A percentile compares a stretch with the other conserved stretches of the same genome.
These are phyloP conservation scores for Zophobas morio DNA, from an alignment of 1,140 invertebrate genomes.

Conservation along the genomic window DNA sequence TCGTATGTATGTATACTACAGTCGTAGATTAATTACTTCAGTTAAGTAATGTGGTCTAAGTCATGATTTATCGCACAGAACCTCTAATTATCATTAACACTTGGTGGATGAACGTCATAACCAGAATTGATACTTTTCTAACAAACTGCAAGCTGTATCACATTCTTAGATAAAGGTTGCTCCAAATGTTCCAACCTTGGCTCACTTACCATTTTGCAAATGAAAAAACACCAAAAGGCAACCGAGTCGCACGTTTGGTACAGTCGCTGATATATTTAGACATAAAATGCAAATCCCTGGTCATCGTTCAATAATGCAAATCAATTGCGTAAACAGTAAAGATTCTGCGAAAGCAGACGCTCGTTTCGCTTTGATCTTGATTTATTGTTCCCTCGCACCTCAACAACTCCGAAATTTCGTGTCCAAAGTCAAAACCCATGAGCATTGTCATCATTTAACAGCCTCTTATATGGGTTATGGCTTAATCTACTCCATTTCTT, in stretches of 20 bases:
- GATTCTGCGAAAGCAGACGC: slow-evolving; percentile 10
- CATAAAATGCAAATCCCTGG: slow-evolving; percentile 49
- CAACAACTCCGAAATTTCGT: neutral
- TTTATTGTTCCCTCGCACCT: neutral
- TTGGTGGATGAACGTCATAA: neutral
- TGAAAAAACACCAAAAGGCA: slow-evolving; percentile 16
- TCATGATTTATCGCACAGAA: slow-evolving; percentile 20
- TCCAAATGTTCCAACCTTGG: slow-evolving; percentile 19
- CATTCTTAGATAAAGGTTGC: neutral
- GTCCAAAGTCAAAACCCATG: too few relatives aligned
- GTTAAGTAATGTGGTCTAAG: slow-evolving; percentile 3
- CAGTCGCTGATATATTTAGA: slow-evolving; percentile 59
- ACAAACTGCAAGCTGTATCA: neutral
- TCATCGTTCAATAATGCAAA: slow-evolving; percentile 60
- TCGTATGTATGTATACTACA: neutral
- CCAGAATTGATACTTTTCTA: slow-evolving; percentile 1
- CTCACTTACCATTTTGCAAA: slow-evolving; percentile 24
- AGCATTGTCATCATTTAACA: neutral
- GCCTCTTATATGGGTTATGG: slow-evolving; percentile 1
- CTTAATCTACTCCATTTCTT: neutral
- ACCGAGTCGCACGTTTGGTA: slow-evolving; percentile 11
- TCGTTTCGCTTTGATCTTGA: slow-evolving; percentile 12
- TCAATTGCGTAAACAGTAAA: slow-evolving; percentile 55
- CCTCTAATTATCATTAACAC: slow-evolving; percentile 21
- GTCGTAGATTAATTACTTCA: slow-evolving; percentile 20